These are phyloP conservation scores for Gopherus evgoodei DNA, from an alignment of 2,113 vertebrate genomes.

Conservation along the genomic window DNA sequence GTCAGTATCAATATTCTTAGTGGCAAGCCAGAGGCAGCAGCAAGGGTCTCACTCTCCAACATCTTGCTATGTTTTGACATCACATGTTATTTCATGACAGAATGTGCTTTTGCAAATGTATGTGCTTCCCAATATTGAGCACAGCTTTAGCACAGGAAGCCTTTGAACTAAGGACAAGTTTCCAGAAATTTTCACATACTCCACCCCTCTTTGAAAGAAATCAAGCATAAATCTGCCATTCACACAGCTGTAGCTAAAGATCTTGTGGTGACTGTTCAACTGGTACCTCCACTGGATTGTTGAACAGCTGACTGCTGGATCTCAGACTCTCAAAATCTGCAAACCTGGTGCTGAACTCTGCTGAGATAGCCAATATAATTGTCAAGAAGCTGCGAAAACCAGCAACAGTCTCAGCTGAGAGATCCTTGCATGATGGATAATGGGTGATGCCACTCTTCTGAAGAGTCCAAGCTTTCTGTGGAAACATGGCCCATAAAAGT, in stretches of 20 bases:
- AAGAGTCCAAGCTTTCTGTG: not conserved
- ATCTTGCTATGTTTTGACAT: not conserved
- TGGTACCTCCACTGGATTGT: not conserved
- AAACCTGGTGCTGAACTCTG: not conserved
- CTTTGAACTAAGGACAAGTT: not conserved
- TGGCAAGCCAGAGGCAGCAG: not conserved
- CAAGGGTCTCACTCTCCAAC: not conserved
- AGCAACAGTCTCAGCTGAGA: not conserved
- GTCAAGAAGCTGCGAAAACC: not conserved
- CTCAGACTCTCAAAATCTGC: not conserved
- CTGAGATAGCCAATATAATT: not conserved
- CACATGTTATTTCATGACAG: not conserved
- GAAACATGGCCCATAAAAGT: not conserved
- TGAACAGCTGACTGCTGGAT: not conserved
- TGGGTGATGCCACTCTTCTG: not conserved
- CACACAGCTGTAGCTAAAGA: not conserved
- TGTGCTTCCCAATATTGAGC: not conserved
- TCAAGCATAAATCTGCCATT: not conserved
- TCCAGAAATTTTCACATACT: not conserved
- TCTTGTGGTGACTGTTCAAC: not conserved
- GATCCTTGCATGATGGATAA: not conserved
- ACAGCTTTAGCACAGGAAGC: not conserved
- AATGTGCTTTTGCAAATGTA: not conserved
- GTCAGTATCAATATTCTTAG: not conserved
- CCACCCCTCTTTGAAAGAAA: not conserved